phyloP scores from a whole-genome alignment of 2,113 vertebrate genomes.

The Lathamus discolor region DNA sequence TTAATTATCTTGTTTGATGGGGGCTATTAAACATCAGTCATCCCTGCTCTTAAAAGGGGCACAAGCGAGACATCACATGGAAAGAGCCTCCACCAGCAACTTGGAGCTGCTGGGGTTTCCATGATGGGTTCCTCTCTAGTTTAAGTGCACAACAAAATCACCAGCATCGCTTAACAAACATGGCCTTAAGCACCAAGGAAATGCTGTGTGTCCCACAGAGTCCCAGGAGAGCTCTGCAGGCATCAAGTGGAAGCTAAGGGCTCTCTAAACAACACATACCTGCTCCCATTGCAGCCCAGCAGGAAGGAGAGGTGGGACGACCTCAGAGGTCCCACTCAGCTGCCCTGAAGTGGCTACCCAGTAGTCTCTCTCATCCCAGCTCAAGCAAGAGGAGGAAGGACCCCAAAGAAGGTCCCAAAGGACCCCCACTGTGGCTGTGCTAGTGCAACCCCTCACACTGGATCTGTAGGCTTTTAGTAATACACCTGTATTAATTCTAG shows the following conservation, averaged over 20 bases:
- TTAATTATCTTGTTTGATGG: neutral
- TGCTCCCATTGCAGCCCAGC: neutral
- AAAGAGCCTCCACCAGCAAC: neutral
- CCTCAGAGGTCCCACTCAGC: neutral
- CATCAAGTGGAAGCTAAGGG: neutral
- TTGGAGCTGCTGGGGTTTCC: neutral
- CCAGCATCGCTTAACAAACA: neutral
- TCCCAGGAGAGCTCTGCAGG: neutral
- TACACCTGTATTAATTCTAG: neutral
- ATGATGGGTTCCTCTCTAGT: neutral
- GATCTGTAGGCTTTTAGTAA: neutral
- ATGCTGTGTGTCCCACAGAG: rapidly evolving
- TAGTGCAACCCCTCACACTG: neutral
- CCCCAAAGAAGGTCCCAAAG: neutral
- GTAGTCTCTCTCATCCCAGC: neutral
- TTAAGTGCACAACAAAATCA: neutral
- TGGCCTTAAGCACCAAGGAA: rapidly evolving
- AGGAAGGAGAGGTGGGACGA: neutral
- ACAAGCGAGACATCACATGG: rapidly evolving
- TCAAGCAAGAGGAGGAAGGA: neutral
- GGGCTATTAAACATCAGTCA: neutral
- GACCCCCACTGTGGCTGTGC: neutral
- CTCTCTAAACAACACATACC: neutral
- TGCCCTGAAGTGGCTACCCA: rapidly evolving
- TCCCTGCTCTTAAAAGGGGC: neutral